Base-by-base conservation (phyloP, 1,140 invertebrate species). In the Zaprionus africanus region DNA sequence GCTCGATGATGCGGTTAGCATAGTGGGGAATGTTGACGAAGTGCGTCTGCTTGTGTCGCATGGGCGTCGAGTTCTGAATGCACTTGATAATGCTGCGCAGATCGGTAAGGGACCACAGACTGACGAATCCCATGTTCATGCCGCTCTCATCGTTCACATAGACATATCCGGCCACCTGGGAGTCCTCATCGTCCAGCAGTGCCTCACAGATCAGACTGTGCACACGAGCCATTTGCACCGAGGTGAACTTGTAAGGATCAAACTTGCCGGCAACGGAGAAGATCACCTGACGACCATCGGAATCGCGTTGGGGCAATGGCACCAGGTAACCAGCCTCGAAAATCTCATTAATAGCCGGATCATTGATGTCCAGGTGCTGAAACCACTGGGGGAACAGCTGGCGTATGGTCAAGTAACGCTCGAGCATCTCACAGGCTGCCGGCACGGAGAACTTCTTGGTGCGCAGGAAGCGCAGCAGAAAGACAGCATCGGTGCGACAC, bases 401-500 rank as follows among this genome's bases (percentile, higher is more conserved):
- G 22, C 97, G 94, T 65, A 97, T 96, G 7, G 96, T 96, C 15
- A 98, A 93, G 87, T 98, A 98, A 15, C 96, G 95, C 88, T 98
- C 96, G 53, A 98, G 92, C 95, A 98, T 96, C 56, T 97, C 95
- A 82, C 97, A 96, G 0, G 97, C 96, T 82, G 96, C 94, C 0
- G 96, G 96, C 15, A 98, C 94, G 43, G 96, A 96, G 91, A 97
- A 98, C 90, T 98, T 98, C 90, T 97, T 96, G 2, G 96, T 97
- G 15, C 97, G 94, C 1, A 98, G 94, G 85, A 98, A 98, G 49
- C 97, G 94, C 17, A 98, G 93, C 13, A 98, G 94, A 86, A 98
- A 98, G 11, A 95, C 94, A 0, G 95, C 93, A 93, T 98, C 96
- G 54, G 95, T 96, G 54, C 96, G 93, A 91, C 96, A 97, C 74